phyloP scores from a whole-genome alignment of 2,113 vertebrate genomes.

The Morone saxatilis region DNA sequence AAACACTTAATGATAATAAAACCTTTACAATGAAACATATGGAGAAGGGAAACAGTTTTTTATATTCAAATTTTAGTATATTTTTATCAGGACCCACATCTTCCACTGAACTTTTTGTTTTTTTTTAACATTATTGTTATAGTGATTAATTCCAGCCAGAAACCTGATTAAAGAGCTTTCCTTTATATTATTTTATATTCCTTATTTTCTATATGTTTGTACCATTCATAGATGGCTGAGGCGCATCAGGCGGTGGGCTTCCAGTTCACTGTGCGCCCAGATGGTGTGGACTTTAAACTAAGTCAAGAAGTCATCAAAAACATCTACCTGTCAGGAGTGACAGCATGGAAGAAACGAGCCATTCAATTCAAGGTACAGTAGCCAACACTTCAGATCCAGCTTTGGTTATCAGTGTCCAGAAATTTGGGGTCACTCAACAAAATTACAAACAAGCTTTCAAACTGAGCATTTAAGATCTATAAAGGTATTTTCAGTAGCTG shows the following conservation, averaged over 20 bases:
- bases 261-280: constrained; percentile 95
- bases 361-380: constrained; percentile 90
- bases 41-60: neutral
- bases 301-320: constrained; percentile 92
- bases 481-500: neutral
- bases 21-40: too few relatives aligned
- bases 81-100: neutral
- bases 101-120: neutral
- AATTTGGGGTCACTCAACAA: neutral
- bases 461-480: neutral
- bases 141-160: neutral
- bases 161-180: neutral
- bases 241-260: constrained; percentile 98
- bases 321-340: constrained; percentile 89
- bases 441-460: neutral
- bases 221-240: constrained; percentile 88
- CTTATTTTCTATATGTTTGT: neutral
- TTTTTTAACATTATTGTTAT: neutral
- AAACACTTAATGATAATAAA: neutral
- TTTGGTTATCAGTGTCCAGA: neutral
- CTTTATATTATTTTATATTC: too few relatives aligned
- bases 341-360: constrained; percentile 92
- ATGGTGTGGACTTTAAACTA: constrained; percentile 91
- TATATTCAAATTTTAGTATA: neutral
- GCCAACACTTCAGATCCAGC: neutral